A percentile compares a stretch with the other conserved stretches of the same genome.
Conservation (phyloP, 2,797 vertebrate species). For the Avahi laniger region DNA sequence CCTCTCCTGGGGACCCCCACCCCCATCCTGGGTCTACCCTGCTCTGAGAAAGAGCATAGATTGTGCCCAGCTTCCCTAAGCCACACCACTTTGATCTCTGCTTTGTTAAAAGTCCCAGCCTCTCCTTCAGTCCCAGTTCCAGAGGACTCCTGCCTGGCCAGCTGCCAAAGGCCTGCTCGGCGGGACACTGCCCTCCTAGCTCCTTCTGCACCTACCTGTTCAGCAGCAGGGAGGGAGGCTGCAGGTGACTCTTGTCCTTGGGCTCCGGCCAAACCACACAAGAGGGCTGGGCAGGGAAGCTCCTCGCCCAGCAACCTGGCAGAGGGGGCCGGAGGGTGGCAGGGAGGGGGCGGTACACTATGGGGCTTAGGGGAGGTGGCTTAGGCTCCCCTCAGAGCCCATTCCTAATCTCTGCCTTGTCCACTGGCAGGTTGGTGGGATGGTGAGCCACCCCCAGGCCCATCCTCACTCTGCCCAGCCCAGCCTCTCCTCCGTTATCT, state of each 20-base stretch:
- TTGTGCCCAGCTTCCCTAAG: not conserved
- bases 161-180: slow-evolving; percentile 1
- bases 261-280: slow-evolving; percentile 76
- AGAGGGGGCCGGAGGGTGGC: not conserved
- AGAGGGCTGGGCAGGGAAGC: slow-evolving; percentile 55
- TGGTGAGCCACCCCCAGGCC: not conserved
- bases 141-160: slow-evolving; percentile 22
- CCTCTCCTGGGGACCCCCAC: not conserved
- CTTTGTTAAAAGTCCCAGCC: not conserved
- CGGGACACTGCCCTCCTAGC: not conserved
- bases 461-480: not conserved
- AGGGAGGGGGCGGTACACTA: slow-evolving; percentile 29
- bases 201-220: slow-evolving; percentile 65
- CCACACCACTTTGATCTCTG: not conserved
- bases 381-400: not conserved
- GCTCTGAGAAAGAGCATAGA: not conserved
- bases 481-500: slow-evolving; percentile 42
- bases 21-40: not conserved
- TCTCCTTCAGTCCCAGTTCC: not conserved
- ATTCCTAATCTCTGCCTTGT: not conserved
- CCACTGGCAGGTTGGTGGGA: not conserved
- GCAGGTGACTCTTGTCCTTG: slow-evolving; percentile 70
- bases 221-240: slow-evolving; percentile 60
- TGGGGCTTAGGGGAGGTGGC: not conserved
- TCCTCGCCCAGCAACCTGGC: slow-evolving; percentile 50